These are phyloP conservation scores for Lasioglossum marginatum DNA, from an alignment of 2,888 invertebrate species.

Conservation along the genomic window DNA sequence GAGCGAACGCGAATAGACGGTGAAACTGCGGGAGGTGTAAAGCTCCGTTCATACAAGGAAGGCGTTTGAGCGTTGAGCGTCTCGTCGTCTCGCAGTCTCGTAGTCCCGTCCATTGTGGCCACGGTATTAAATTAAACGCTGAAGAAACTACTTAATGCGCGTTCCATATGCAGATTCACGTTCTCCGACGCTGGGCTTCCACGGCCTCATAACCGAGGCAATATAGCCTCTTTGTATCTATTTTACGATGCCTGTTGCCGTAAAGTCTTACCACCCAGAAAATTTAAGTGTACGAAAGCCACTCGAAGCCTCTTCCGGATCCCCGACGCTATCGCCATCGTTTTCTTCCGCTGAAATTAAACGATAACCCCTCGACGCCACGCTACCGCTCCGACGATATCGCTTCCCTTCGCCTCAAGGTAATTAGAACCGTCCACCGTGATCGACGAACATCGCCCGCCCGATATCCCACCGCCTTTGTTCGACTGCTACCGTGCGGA, in stretches of 20 bases:
- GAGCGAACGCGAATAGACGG: conserved; percentile 30
- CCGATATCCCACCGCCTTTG: conserved; percentile 24
- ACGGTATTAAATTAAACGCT: conserved; percentile 82
- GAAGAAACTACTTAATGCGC: conserved; percentile 83
- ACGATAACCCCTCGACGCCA: conserved; percentile 38
- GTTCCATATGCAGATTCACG: conserved; percentile 83
- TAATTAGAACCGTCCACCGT: conserved; percentile 12
- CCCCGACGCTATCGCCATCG: conserved; percentile 9
- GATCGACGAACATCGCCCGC: conserved; percentile 10
- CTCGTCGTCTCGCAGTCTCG: conserved; percentile 60
- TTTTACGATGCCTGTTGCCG: conserved; percentile 79
- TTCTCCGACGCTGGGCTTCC: conserved; percentile 70
- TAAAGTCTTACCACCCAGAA: conserved; percentile 57
- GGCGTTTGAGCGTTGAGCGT: conserved; percentile 40
- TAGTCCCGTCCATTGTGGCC: conserved; percentile 69
- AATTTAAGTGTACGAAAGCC: conserved; percentile 58
- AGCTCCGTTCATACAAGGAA: conserved; percentile 51
- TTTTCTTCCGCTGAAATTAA: conserved; percentile 43
- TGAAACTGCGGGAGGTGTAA: conserved; percentile 61
- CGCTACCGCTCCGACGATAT: neutral
- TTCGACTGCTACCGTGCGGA: neutral
- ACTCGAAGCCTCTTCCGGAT: conserved; percentile 50
- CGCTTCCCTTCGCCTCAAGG: neutral
- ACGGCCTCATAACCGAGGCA: conserved; percentile 69
- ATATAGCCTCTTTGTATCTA: conserved; percentile 82